Percentiles rank a stretch among this genome's conserved stretches.
These are phyloP conservation scores for Heliconius ethilla DNA, from an alignment of 2,888 invertebrate species.

Conservation along the genomic window DNA sequence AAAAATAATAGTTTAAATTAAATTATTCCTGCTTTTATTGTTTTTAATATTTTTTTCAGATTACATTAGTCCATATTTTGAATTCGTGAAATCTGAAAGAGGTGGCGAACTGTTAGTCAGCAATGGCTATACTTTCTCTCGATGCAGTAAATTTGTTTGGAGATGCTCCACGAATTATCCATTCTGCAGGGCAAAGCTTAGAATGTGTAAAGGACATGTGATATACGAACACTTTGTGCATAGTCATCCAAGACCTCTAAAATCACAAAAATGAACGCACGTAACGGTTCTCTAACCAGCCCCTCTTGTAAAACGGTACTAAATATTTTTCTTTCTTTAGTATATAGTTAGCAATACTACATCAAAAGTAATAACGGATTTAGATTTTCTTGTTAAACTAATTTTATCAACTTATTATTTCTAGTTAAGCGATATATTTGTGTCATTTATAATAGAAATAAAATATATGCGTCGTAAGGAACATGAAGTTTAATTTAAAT, in stretches of 20 bases:
- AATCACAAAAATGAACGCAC: too few relatives aligned
- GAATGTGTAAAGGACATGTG: slow-evolving; percentile 1
- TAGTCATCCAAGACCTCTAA: background rate
- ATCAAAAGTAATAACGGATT: slow-evolving; percentile 36
- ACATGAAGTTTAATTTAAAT: slow-evolving; percentile 7
- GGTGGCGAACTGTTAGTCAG: slow-evolving; percentile 9
- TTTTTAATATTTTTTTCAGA: slow-evolving; percentile 14
- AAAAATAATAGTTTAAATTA: background rate
- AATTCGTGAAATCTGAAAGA: slow-evolving; percentile 17
- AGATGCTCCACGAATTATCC: slow-evolving; percentile 20
- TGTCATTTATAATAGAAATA: background rate
- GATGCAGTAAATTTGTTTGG: slow-evolving; percentile 23
- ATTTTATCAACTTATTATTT: background rate
- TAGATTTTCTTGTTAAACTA: slow-evolving; percentile 7
- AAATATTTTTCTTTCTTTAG: background rate
- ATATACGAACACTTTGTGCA: slow-evolving; percentile 10
- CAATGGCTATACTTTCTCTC: slow-evolving; percentile 14
- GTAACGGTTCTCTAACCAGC: too few relatives aligned
- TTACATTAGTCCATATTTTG: slow-evolving; percentile 15
- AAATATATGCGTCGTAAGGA: background rate
- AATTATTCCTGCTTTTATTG: background rate
- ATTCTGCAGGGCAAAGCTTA: slow-evolving; percentile 11
- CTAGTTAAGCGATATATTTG: background rate
- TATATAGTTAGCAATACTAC: background rate
- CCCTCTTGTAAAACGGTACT: too few relatives aligned